Base-by-base conservation (phyloP, 2,888 invertebrate species). In the Chromoteleia sp. region DNA sequence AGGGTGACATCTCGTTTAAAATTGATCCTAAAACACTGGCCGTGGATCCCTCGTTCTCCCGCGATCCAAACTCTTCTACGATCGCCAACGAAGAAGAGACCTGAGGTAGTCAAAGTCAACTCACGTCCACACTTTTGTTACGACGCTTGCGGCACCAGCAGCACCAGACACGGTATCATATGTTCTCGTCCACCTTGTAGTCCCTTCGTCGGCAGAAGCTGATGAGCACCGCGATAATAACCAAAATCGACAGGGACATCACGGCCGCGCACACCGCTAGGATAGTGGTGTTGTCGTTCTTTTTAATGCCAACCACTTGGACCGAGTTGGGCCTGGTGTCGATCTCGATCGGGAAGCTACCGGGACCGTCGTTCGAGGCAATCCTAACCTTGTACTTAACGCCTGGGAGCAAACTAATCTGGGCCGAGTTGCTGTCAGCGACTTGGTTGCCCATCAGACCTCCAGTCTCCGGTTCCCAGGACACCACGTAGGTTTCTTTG, bases 391-490 rank as follows among this genome's bases (percentile, higher is more conserved):
- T 89, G 71, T 91, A 92, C 63, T 89, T 91, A 1, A 88, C 88
- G 0, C 91, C 91, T 0, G 91, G 90, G 0, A 90, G 84, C n/a
- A 92, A 82, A 12, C 91, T 91, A 43, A 91, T 91, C 73, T 92
- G 91, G 0, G 91, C 91, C 0, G 83, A 86, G 39, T 88, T 88
- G 1, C 88, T 86, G 25, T 92, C 91, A 0, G 91, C 88, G 0
- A 91, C 90, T 73, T 91, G 91, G 59, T 92, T 91, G 10, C 91
- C 91, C 89, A 89, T 91, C 2, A 91, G 83, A 7, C 91, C 91
- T 0, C 91, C 91, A 0, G 91, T 86, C 61, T 91, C 89, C 0
- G 91, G 90, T 56, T 91, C 90, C 91, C 91, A 91, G 2, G 91
- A 89, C 0, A 91, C 90, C 5, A 91, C 89, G 70, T 86, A 91